Conservation (phyloP, 2,113 vertebrate genomes). For the Callipepla squamata region DNA sequence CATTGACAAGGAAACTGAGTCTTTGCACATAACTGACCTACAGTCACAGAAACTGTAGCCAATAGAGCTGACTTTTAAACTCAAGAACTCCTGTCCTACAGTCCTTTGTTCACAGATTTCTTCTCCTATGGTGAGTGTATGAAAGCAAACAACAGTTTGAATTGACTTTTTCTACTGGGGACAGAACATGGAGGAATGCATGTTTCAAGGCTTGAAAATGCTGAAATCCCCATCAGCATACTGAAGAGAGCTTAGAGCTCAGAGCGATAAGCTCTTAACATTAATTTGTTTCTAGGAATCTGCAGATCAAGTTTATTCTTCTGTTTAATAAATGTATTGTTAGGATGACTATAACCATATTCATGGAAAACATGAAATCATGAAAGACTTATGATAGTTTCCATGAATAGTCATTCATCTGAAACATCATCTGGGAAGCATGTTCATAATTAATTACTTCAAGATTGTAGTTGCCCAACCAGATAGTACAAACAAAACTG, state of each 20-base stretch:
- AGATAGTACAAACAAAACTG: background rate
- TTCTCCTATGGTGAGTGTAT: background rate
- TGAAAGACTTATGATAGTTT: background rate
- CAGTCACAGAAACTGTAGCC: background rate
- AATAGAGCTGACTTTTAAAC: background rate
- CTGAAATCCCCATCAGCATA: background rate
- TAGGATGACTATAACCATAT: background rate
- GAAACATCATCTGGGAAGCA: background rate
- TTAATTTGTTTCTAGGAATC: conserved; percentile 33
- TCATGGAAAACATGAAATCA: background rate
- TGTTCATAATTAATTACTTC: background rate
- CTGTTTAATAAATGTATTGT: background rate
- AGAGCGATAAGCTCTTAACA: background rate
- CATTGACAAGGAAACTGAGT: background rate
- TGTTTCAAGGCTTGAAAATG: background rate
- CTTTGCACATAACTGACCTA: background rate
- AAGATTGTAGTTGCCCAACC: background rate
- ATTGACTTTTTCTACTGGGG: fast-evolving
- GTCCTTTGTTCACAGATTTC: background rate
- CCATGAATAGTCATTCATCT: background rate
- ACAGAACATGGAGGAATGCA: background rate
- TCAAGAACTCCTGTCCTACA: background rate
- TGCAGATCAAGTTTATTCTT: conserved; percentile 4
- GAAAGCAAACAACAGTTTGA: background rate
- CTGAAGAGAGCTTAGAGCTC: background rate